These are phyloP conservation scores for Autographa pulchrina DNA, from an alignment of 2,888 invertebrate genomes.

Conservation along the genomic window DNA sequence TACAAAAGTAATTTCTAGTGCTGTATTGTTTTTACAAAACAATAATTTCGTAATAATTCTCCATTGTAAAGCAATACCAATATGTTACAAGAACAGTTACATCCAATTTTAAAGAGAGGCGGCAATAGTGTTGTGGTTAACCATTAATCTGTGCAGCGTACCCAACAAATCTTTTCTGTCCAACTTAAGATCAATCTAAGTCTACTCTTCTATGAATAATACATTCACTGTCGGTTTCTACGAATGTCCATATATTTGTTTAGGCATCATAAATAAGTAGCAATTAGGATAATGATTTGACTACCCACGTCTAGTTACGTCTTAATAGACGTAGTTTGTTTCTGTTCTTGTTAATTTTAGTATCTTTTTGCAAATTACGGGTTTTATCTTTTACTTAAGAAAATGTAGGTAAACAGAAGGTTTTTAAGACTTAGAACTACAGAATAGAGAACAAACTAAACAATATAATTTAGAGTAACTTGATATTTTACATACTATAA, in stretches of 20 bases:
- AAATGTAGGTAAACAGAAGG: neutral
- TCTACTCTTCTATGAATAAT: conserved; percentile 76
- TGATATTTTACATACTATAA: too few relatives aligned
- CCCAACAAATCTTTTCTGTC: conserved; percentile 82
- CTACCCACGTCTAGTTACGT: conserved; percentile 37
- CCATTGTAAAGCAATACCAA: conserved; percentile 63
- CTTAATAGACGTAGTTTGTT: conserved; percentile 46
- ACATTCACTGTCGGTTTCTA: conserved; percentile 62
- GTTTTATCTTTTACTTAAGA: neutral
- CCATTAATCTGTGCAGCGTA: conserved; percentile 75
- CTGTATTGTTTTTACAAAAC: neutral
- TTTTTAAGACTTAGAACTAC: too few relatives aligned
- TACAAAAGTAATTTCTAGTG: too few relatives aligned
- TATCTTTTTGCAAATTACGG: neutral
- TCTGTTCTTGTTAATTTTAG: conserved; percentile 18
- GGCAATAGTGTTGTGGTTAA: conserved; percentile 63
- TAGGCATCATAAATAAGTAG: conserved; percentile 57
- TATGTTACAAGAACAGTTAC: conserved; percentile 72
- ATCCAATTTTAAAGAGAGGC: conserved; percentile 77
- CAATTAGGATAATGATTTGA: conserved; percentile 62
- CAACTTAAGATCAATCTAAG: conserved; percentile 77
- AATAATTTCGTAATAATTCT: conserved; percentile 40
- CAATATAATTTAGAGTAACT: too few relatives aligned
- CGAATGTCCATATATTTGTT: conserved; percentile 67
- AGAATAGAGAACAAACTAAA: too few relatives aligned